Base-by-base conservation (phyloP, 2,888 invertebrate species). In the Cataglyphis albicans region DNA sequence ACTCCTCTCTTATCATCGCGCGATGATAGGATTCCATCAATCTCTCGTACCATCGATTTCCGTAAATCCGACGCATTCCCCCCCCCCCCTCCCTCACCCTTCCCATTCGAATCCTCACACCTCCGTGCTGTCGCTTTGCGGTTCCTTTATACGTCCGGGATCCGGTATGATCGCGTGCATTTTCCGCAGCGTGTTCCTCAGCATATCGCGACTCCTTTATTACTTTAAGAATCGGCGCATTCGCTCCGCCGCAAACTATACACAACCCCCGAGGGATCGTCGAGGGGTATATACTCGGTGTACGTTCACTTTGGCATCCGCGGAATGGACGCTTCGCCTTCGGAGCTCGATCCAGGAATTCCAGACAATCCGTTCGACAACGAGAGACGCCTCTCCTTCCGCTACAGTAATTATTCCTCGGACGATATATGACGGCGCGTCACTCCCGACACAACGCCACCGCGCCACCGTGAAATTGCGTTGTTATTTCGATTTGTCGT, bases 401-500 rank as follows among this genome's bases (percentile, higher is more conserved):
- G 67, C 70, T 70, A 80, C 61, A 78, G 78, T 87, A 87, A 87
- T 87, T 87, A 87, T 87, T 72, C 83, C 70, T 35, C 55, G 64
- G 67, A 83, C 87, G 83, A 85, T 83, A 80, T 85, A 85, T 85
- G 70, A 80, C 59, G 78, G 70, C 72, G 78, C 59, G 78, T 80
- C 44, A 5, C 38, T 15, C 38, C 15, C 82, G 59, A 44, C 63
- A 52, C 72, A 38, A 76, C 41, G 81, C 70, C 83, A 59, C 25
- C 83, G 63, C 25, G 48, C 41, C 63, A 38, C 52, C 25, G 35
- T 70, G 68, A 87, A 75, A 87, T 85, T 80, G 63, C 83, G 76
- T 61, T 78, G 87, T 87, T 83, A 83, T 85, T 87, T 87, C 85
- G 75, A 87, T 87, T 83, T 87, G 78, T 81, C 81, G 35, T 29